Evolutionary conservation across 2,888 invertebrate genomes (phyloP).

Genomic region (Athalia rosae): DNA sequence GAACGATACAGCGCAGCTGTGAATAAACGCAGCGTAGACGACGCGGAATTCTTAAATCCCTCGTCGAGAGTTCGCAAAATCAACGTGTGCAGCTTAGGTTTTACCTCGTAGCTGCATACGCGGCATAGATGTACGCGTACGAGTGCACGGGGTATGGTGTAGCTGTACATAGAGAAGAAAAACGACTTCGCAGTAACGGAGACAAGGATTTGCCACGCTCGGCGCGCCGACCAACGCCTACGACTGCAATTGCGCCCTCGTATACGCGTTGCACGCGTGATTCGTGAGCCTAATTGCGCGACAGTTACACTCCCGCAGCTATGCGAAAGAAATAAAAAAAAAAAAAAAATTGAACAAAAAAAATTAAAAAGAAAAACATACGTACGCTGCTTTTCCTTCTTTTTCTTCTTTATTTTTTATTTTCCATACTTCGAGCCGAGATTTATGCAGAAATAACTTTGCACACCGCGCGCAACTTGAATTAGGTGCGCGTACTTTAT

Average conservation of each 20-base stretch:
- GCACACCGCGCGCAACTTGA: too few species aligned
- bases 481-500: too few species aligned
- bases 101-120: background rate
- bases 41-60: background rate
- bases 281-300: constrained; percentile 32
- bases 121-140: background rate
- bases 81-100: too few species aligned
- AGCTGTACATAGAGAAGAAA: background rate
- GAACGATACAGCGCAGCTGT: background rate
- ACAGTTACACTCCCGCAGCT: constrained; percentile 16
- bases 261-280: constrained; percentile 18
- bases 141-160: too few species aligned
- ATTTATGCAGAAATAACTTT: too few species aligned
- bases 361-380: background rate
- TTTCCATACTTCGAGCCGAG: too few species aligned
- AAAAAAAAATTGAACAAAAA: background rate
- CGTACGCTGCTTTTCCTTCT: background rate
- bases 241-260: constrained; percentile 30
- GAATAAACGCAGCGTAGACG: background rate
- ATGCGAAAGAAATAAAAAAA: background rate
- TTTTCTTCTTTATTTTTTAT: background rate
- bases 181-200: constrained; percentile 13
- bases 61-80: too few species aligned
- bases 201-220: constrained; percentile 33
- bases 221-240: constrained; percentile 34